Conservation (phyloP, 2,888 invertebrate genomes). For the Apodemia hepburni region DNA sequence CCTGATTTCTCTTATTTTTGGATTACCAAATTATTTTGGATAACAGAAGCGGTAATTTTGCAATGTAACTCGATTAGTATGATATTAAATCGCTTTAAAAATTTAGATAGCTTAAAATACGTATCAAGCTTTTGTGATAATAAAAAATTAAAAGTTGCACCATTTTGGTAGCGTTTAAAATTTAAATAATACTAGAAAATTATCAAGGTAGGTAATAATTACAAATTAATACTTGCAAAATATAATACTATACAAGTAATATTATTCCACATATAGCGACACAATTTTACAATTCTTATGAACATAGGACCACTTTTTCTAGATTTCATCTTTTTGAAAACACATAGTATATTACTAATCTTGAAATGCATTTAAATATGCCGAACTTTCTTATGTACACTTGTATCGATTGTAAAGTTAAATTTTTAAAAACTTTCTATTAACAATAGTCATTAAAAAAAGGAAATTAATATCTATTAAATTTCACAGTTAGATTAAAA, state of each 20-base stretch:
- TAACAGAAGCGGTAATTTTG: background rate
- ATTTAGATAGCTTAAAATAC: background rate
- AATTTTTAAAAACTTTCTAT: too few relatives aligned
- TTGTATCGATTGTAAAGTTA: too few relatives aligned
- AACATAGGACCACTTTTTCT: constrained; percentile 37
- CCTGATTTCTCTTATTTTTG: background rate
- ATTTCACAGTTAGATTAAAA: too few relatives aligned
- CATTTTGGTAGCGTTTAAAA: background rate
- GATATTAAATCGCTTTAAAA: background rate
- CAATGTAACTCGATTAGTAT: background rate
- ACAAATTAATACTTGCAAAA: background rate
- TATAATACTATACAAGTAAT: background rate
- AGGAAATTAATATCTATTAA: too few relatives aligned
- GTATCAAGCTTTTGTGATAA: background rate
- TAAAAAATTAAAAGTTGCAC: background rate
- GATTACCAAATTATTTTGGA: too few relatives aligned
- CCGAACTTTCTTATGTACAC: too few relatives aligned
- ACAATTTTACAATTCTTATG: constrained; percentile 31
- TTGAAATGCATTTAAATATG: too few relatives aligned
- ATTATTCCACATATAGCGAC: background rate
- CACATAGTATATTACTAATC: too few relatives aligned
- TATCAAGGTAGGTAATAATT: background rate
- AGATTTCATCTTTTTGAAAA: background rate
- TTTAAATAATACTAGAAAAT: background rate
- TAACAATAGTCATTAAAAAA: too few relatives aligned